phyloP scores from a whole-genome alignment of 1,140 invertebrate genomes.

The Pseudomyrmex sp. region DNA sequence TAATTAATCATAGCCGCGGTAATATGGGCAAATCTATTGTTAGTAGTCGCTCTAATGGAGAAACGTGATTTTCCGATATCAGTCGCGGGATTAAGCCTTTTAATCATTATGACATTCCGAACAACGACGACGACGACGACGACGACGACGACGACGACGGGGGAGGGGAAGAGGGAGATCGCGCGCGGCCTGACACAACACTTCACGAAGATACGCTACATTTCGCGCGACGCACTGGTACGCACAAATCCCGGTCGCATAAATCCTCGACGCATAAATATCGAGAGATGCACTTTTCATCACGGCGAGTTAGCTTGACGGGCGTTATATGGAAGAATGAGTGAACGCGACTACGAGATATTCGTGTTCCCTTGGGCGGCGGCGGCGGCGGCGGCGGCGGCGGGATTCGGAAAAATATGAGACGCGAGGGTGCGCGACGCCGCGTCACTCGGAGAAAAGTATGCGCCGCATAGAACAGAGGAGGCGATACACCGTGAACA shows the following conservation, averaged over 20 bases:
- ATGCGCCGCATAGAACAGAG: conserved; percentile 44
- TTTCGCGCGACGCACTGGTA: neutral
- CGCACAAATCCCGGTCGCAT: conserved; percentile 26
- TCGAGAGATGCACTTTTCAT: conserved; percentile 55
- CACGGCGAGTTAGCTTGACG: conserved; percentile 30
- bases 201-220: neutral
- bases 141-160: neutral
- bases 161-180: no score
- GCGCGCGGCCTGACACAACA: neutral
- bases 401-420: conserved; percentile 54
- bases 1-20: conserved; percentile 64
- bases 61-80: conserved; percentile 31
- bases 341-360: conserved; percentile 50
- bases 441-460: conserved; percentile 17
- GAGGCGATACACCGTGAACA: conserved; percentile 57
- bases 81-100: conserved; percentile 10
- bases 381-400: conserved; percentile 27
- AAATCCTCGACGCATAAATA: conserved; percentile 48
- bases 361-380: conserved; percentile 53
- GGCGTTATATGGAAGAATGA: conserved; percentile 27
- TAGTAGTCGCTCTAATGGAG: conserved; percentile 17
- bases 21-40: conserved; percentile 33
- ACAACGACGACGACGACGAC: neutral
- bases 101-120: neutral
- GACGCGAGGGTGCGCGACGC: conserved; percentile 4